Base-by-base conservation (phyloP, 2,888 invertebrate genomes). In the Physocephala rufipes region DNA sequence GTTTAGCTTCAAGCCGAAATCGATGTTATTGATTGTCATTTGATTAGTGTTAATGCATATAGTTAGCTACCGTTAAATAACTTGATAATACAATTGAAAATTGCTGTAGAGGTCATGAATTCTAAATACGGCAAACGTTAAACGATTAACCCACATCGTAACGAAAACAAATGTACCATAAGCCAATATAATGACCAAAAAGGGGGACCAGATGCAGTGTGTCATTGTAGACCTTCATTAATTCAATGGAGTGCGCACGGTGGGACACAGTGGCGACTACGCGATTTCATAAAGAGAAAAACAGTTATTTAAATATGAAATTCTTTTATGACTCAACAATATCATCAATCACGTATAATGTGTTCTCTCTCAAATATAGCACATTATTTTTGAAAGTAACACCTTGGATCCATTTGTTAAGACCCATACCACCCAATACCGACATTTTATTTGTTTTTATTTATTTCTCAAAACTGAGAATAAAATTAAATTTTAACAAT, bases 121-220 rank as follows among this genome's bases (percentile, higher is more conserved):
- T 79, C 81, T 83, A 82, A 83, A 80, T 78, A 82, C 80, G n/a
- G n/a, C n/a, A 84, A 84, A 58, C 80, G 84, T 85, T 84, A 84
- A 84, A 78, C 80, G 85, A 85, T 85, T 85, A 85, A 81, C 84
- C 84, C 81, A 84, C 82, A 82, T 80, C 64, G 71, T 75, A 9
- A 9, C 36, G 36, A 36, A 36, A 36, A 36, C 36, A 36, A 73
- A 73, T 70, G 71, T 71, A n/a, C 67, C 58, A 49, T 66, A 58
- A 36, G 58, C 58, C 58, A 66, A 19, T 19, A 36, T 51, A 28
- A 24, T 30, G 19, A n/a, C n/a, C n/a, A 62, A 47, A 61, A 45
- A 30, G 59, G 26, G 21, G 61, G 61, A 68, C 68, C 49, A 30
- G 15, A 26, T 43, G 28, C 51, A 16, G 26, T 19, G 45, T 26